These are phyloP conservation scores for Amphimallon solstitiale DNA, from an alignment of 2,888 invertebrate genomes.

Conservation along the genomic window DNA sequence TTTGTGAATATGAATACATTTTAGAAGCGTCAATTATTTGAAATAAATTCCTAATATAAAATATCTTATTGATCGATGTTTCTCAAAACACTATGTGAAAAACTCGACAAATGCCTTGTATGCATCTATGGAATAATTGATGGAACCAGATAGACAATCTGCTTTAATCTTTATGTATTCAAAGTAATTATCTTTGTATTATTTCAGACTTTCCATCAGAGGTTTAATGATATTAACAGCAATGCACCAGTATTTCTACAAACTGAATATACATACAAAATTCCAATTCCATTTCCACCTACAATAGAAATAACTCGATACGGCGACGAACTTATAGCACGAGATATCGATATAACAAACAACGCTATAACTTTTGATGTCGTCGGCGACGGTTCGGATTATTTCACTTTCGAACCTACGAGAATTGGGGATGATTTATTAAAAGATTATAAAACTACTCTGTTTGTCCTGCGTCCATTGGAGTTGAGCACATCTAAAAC, in stretches of 20 bases:
- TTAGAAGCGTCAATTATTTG: no score
- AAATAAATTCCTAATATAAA: no score
- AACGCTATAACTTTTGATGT: constrained; percentile 49
- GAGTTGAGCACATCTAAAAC: constrained; percentile 38
- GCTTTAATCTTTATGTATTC: no score
- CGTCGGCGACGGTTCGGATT: constrained; percentile 39
- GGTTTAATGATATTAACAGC: constrained; percentile 66
- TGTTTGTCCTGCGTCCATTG: constrained; percentile 45
- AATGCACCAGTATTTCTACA: constrained; percentile 63
- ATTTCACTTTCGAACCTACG: constrained; percentile 39
- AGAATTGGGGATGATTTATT: constrained; percentile 6
- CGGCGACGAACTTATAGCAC: constrained; percentile 61
- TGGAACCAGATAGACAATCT: no score
- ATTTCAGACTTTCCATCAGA: constrained; percentile 60
- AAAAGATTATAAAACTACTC: constrained; percentile 46
- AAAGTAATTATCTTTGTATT: constrained; percentile 51
- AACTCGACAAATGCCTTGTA: no score
- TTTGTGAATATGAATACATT: no score
- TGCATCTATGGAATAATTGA: no score
- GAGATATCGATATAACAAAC: constrained; percentile 68
- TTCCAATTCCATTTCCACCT: constrained; percentile 64
- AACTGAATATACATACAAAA: constrained; percentile 57
- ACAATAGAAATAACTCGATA: constrained; percentile 59
- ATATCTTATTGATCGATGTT: no score
- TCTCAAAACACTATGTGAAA: no score